A percentile compares a stretch with the other conserved stretches of the same genome.
Evolutionary conservation across 2,888 invertebrate genomes (phyloP).

Genomic region (Penaeus monodon): DNA sequence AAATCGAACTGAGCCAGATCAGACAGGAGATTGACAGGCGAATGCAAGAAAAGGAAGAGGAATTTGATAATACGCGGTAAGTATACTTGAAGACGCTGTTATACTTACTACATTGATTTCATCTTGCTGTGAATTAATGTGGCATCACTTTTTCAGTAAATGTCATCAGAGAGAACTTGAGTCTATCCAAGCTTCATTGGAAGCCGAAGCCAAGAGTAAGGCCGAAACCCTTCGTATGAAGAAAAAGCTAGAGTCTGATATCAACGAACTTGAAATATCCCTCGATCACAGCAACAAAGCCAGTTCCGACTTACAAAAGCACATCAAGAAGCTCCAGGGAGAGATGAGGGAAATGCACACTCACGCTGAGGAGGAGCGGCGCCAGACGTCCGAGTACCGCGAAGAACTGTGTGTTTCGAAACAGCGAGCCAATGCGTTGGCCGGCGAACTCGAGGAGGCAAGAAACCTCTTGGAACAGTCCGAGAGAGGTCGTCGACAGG

Average conservation of each 20-base stretch:
- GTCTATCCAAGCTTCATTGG: slow-evolving; percentile 75
- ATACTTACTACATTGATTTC: too few species aligned
- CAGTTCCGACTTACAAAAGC: slow-evolving; percentile 73
- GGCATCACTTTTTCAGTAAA: slow-evolving; percentile 69
- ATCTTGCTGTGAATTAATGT: too few species aligned
- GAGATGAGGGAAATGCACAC: slow-evolving; percentile 96
- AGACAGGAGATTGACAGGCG: too few species aligned
- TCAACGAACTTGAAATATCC: slow-evolving; percentile 76
- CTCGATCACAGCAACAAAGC: slow-evolving; percentile 74
- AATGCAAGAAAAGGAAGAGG: too few species aligned
- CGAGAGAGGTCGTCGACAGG: slow-evolving; percentile 97
- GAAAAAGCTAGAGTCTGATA: slow-evolving; percentile 70
- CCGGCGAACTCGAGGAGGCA: slow-evolving; percentile 98
- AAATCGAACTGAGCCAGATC: too few species aligned
- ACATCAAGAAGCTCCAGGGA: slow-evolving; percentile 84
- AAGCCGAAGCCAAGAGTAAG: slow-evolving; percentile 68
- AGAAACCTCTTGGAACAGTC: slow-evolving; percentile 97
- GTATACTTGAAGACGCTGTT: too few species aligned
- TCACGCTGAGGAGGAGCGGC: slow-evolving; percentile 97
- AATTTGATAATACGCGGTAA: too few species aligned
- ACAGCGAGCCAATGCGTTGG: slow-evolving; percentile 95
- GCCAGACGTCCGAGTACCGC: slow-evolving; percentile 95
- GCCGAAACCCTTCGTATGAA: too few species aligned
- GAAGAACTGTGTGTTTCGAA: slow-evolving; percentile 98
- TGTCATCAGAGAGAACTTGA: slow-evolving; percentile 76